Base-by-base conservation (phyloP, 2,888 invertebrate genomes). In the Piscicola geometra region DNA sequence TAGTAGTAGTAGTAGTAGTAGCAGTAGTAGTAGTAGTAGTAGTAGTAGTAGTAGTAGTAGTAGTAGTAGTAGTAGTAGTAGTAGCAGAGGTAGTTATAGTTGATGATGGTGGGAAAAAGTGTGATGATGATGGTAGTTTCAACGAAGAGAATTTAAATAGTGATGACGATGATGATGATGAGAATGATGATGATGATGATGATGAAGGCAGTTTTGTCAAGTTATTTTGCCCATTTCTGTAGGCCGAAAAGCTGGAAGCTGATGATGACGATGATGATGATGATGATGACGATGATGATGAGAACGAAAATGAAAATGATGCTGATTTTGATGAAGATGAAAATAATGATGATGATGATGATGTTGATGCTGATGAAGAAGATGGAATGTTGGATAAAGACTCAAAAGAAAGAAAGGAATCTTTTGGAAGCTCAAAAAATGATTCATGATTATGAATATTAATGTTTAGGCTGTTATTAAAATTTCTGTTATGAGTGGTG, bases 21-120 rank as follows among this genome's bases (percentile, higher is more conserved):
- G 52, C 52, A 50, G 52, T 50, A 50, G 52, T 50, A 50, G 52
- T 50, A 50, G 52, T 50, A 50, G 52, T 50, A 50, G 52, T 50
- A 50, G 52, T 50, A 50, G 52, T 50, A 50, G 52, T 50, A 50
- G 52, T 50, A 50, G 52, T 50, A 50, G 52, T 50, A 50, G n/a
- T 50, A 50, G 52, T 50, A 50, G 52, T 50, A 50, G 52, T n/a
- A 50, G 52, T 50, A 50, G 52, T 50, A 50, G 52, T 50, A 50
- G n/a, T n/a, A n/a, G n/a, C n/a, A n/a, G n/a, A n/a, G n/a, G n/a
- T n/a, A n/a, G n/a, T n/a, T n/a, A n/a, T n/a, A n/a, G n/a, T n/a
- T n/a, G 30, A 28, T 64, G 30, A 28, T 64, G 50, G 21, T 47
- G 50, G 9, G 50, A 47, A 47, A 15, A 21, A 47, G 9, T 47